Percentiles rank a stretch among this genome's conserved stretches.
These are phyloP conservation scores for Salvelinus namaycush DNA, from an alignment of 2,113 vertebrate species.

Conservation along the genomic window DNA sequence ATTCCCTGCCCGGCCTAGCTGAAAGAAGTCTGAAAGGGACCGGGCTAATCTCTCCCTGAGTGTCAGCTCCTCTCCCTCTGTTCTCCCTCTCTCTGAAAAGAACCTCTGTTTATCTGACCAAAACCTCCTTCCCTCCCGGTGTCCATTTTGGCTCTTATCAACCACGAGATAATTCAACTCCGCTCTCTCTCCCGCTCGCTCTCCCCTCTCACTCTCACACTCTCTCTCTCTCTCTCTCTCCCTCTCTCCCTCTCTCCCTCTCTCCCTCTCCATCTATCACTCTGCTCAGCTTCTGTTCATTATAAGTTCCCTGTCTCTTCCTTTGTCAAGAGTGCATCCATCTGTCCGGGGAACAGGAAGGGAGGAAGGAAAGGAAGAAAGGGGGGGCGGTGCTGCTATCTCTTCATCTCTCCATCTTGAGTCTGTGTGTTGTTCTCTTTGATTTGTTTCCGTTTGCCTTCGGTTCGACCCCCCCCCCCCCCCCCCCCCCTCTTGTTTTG, in stretches of 20 bases:
- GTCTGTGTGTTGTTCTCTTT: constrained; percentile 55
- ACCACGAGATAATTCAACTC: constrained; percentile 65
- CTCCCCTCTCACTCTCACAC: constrained; percentile 1
- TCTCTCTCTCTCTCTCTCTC: background rate
- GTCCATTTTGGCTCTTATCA: constrained; percentile 64
- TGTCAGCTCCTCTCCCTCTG: constrained; percentile 60
- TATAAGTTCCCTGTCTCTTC: constrained; percentile 68
- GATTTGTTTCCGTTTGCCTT: constrained; percentile 58
- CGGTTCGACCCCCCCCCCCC: background rate
- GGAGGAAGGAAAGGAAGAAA: constrained; percentile 3
- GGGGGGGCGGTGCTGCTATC: constrained; percentile 20
- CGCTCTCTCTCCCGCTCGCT: constrained; percentile 4
- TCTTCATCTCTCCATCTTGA: constrained; percentile 52
- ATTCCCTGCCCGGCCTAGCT: constrained; percentile 52
- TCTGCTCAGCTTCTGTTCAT: constrained; percentile 62
- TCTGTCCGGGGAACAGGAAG: constrained; percentile 50
- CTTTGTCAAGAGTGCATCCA: constrained; percentile 62
- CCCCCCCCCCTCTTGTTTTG: background rate
- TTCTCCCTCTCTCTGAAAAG: constrained; percentile 60
- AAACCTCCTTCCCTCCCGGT: constrained; percentile 41
- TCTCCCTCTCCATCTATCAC: constrained; percentile 23
- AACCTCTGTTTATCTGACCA: constrained; percentile 69
- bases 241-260: background rate
- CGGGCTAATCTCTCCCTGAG: constrained; percentile 58
- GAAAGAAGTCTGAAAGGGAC: constrained; percentile 61